Base-by-base conservation (phyloP, 2,888 invertebrate species). In the Falcaria lacertinaria region DNA sequence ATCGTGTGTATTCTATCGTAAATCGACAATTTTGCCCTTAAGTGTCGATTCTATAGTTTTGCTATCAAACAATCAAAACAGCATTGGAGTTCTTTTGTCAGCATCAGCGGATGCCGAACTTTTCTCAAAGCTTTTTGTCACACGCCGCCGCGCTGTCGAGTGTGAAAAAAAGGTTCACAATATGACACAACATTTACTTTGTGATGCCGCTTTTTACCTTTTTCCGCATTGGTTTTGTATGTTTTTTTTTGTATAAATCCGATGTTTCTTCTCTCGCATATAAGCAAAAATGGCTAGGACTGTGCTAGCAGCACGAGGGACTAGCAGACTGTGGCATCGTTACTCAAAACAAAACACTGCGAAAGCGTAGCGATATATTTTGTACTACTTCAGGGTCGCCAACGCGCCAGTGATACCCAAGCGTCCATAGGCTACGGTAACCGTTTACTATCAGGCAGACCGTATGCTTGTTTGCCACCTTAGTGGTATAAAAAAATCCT, bases 1-100 rank as follows among this genome's bases (percentile, higher is more conserved):
- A 58, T 53, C 50, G 60, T 57, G 11, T 58, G 43, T 47, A 65
- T 70, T 67, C 58, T 51, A 60, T 64, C 60, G 57, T 69, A 69
- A 76, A 68, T 75, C 72, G 69, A 54, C 71, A 69, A 64, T 70
- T 69, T 72, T 60, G 57, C 52, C 63, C 55, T 73, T 67, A 80
- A 82, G 76, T 78, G 74, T 64, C 66, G 64, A 68, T 65, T 71
- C 70, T 74, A 66, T 69, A 69, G 75, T 74, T 72, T 78, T 69
- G 62, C 55, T 79, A 81, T 82, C 80, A 73, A 74, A 83, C 72
- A 76, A 83, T 85, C 82, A 86, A 82, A 84, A 84, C 69, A 84
- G 60, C 74, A 70, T 70, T 66, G 58, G 64, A 69, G 63, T 64
- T 60, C 69, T 64, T 74, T 80, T 76, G 66, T 69, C 45, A 49